Conservation (phyloP, 2,888 invertebrate species). For the Pilophorus perplexus region DNA sequence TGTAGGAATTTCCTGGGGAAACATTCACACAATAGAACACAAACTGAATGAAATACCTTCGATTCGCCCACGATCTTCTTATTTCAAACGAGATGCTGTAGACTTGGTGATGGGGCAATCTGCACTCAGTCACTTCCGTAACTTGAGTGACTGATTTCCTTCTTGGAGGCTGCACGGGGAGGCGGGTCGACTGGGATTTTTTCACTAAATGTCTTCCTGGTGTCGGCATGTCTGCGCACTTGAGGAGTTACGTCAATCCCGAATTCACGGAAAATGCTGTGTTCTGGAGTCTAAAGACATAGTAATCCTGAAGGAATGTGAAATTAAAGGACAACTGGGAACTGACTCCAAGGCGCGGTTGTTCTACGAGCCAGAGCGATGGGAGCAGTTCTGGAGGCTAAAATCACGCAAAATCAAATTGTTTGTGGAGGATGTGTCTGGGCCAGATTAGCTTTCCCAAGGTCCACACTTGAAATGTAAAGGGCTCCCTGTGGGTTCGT, state of each 20-base stretch:
- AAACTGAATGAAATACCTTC: constrained; percentile 17
- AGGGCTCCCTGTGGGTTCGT: too few species aligned
- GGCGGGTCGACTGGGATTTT: constrained; percentile 21
- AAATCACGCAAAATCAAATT: too few species aligned
- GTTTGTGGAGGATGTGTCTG: too few species aligned
- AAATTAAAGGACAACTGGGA: not conserved
- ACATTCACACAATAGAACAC: too few species aligned
- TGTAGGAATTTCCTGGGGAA: too few species aligned
- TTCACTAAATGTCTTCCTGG: not conserved
- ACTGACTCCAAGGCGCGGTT: not conserved
- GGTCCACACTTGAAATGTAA: too few species aligned
- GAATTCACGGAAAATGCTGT: not conserved
- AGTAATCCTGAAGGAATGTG: too few species aligned
- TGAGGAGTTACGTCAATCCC: too few species aligned
- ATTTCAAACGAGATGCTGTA: constrained; percentile 33
- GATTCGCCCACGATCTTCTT: constrained; percentile 13
- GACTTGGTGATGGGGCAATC: constrained; percentile 18
- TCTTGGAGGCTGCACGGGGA: constrained; percentile 18
- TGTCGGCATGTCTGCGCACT: constrained; percentile 2
- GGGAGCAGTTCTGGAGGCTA: too few species aligned
- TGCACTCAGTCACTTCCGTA: constrained; percentile 14
- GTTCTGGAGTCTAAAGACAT: not conserved
- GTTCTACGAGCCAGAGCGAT: not conserved
- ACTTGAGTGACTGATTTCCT: constrained; percentile 25
- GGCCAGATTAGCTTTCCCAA: too few species aligned